Evolutionary conservation across 2,113 vertebrate species (phyloP).

Genomic region (Mustela nigripes): DNA sequence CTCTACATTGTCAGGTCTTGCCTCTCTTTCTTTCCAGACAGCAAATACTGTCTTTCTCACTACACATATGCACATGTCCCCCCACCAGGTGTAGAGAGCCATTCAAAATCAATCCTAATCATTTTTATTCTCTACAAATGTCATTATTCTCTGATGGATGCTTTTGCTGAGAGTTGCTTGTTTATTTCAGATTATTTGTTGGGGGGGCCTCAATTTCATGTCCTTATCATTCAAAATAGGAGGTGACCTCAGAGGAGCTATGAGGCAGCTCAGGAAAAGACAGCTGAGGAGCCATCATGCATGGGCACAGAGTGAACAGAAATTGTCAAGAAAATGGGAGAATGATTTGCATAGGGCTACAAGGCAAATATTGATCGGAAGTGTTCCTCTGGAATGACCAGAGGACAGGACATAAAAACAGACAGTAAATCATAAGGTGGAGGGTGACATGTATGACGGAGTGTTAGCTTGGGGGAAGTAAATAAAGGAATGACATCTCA

Average conservation of each 20-base stretch:
- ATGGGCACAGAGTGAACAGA: not conserved
- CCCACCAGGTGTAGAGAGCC: not conserved
- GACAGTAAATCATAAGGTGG: conserved; percentile 26
- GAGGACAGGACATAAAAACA: conserved; percentile 18
- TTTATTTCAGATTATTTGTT: conserved; percentile 45
- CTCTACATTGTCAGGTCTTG: not conserved
- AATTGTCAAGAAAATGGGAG: not conserved
- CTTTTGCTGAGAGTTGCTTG: conserved; percentile 45
- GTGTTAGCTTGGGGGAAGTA: conserved; percentile 11
- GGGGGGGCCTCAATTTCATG: not conserved
- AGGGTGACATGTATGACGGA: not conserved
- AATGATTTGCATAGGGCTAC: conserved; percentile 12
- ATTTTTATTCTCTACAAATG: conserved; percentile 23
- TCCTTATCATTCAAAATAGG: not conserved
- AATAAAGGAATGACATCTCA: conserved; percentile 58
- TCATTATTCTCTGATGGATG: conserved; percentile 37
- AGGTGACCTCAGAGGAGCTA: not conserved
- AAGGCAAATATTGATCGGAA: not conserved
- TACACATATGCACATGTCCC: not conserved
- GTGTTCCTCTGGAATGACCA: conserved; percentile 4
- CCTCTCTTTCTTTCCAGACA: not conserved
- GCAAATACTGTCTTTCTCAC: not conserved
- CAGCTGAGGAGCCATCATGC: not conserved
- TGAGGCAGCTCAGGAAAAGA: conserved; percentile 47
- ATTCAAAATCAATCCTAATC: conserved; percentile 45